These are phyloP conservation scores for Heliconius nattereri DNA, from an alignment of 1,140 invertebrate species.

Conservation along the genomic window DNA sequence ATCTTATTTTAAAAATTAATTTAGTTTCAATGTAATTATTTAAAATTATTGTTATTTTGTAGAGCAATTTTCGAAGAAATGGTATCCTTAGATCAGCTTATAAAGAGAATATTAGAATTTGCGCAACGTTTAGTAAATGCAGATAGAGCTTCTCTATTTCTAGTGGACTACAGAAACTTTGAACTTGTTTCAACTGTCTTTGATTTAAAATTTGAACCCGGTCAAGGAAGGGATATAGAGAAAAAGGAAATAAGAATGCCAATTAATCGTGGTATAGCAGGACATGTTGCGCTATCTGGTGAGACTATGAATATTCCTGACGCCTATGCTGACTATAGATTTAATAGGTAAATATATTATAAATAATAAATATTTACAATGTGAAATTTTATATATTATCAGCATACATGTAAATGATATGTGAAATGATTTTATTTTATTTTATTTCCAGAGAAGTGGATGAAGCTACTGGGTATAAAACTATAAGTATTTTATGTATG, in stretches of 20 bases:
- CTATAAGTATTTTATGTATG: constrained; percentile 91
- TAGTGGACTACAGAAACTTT: constrained; percentile 86
- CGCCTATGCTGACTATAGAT: constrained; percentile 89
- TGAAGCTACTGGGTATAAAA: constrained; percentile 88
- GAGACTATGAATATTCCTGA: constrained; percentile 89
- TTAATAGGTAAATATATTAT: constrained; percentile 82
- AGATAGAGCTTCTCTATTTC: constrained; percentile 89
- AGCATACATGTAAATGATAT: background rate
- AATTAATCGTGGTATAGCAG: constrained; percentile 82
- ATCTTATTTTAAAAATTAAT: background rate
- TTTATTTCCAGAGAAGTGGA: constrained; percentile 83
- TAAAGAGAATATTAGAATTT: constrained; percentile 92
- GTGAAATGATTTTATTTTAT: background rate
- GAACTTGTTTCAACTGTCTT: constrained; percentile 92
- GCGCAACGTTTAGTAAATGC: constrained; percentile 90
- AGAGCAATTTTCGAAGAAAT: constrained; percentile 91
- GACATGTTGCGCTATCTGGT: constrained; percentile 88
- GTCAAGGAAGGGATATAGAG: constrained; percentile 54
- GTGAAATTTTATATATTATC: background rate
- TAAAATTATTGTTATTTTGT: constrained; percentile 21
- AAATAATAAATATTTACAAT: background rate
- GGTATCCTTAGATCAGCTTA: constrained; percentile 90
- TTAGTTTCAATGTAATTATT: background rate
- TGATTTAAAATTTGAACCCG: constrained; percentile 82
- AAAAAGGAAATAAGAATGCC: constrained; percentile 82